phyloP scores from a whole-genome alignment of 1,140 invertebrate species.

The Drosophila orena region DNA sequence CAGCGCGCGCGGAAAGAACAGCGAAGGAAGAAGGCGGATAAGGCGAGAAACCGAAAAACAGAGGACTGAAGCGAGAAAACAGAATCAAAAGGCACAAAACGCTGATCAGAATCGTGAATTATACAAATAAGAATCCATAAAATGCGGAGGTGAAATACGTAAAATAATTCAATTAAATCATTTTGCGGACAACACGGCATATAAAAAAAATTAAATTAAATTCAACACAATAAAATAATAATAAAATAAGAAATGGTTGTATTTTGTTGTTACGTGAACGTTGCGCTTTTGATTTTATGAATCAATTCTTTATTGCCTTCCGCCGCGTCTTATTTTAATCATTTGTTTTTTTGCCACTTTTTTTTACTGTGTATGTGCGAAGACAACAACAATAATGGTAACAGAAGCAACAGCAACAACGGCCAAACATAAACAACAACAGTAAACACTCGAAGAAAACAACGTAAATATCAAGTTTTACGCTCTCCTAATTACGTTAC shows the following conservation, averaged over 20 bases:
- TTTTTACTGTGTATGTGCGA: slow-evolving; percentile 54
- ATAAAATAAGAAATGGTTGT: slow-evolving; percentile 51
- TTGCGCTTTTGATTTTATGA: slow-evolving; percentile 43
- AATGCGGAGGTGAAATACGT: slow-evolving; percentile 5
- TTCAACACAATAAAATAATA: too few species aligned
- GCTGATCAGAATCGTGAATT: slow-evolving; percentile 8
- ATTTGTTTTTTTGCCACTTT: slow-evolving; percentile 56
- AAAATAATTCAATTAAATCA: slow-evolving; percentile 4
- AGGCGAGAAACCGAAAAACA: slow-evolving; percentile 9
- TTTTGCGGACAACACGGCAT: slow-evolving; percentile 5
- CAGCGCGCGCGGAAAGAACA: slow-evolving; percentile 11
- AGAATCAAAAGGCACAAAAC: not conserved
- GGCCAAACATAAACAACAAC: slow-evolving; percentile 21
- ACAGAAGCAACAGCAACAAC: slow-evolving; percentile 32
- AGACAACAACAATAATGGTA: slow-evolving; percentile 43
- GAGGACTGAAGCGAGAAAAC: slow-evolving; percentile 6
- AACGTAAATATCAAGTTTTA: slow-evolving; percentile 40
- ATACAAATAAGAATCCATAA: not conserved
- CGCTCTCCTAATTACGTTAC: slow-evolving; percentile 26
- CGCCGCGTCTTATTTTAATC: slow-evolving; percentile 29
- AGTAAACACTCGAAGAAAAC: slow-evolving; percentile 23
- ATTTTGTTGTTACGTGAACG: slow-evolving; percentile 73
- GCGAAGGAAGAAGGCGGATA: slow-evolving; percentile 5
- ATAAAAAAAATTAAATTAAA: not conserved
- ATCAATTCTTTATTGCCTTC: slow-evolving; percentile 8